These are phyloP conservation scores for Passer montanus DNA, from an alignment of 2,113 vertebrate genomes.

Conservation along the genomic window DNA sequence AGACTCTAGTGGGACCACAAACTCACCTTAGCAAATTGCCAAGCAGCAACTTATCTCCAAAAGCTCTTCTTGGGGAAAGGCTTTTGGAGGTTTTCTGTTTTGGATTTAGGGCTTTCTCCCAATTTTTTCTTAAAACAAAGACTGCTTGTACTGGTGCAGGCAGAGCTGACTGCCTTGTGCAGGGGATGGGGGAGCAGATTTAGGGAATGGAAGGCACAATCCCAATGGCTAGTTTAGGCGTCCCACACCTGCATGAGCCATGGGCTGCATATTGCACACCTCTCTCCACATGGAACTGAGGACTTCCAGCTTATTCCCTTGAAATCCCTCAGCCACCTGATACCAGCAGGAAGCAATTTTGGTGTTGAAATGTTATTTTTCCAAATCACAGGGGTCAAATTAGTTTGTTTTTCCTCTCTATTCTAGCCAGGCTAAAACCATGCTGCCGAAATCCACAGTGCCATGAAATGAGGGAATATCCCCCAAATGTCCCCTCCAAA, in stretches of 20 bases:
- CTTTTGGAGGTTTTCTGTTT: not conserved
- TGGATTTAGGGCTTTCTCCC: not conserved
- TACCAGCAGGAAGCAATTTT: not conserved
- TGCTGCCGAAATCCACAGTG: not conserved
- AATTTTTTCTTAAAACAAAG: not conserved
- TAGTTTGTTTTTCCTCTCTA: not conserved
- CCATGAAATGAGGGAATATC: not conserved
- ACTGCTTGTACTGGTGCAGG: not conserved
- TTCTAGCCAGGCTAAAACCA: not conserved
- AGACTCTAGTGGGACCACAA: not conserved
- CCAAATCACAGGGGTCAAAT: not conserved
- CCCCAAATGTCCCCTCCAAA: not conserved
- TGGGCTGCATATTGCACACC: accelerated
- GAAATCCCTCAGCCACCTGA: not conserved
- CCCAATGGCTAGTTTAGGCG: accelerated
- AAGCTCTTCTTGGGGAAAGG: not conserved
- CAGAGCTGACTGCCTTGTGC: not conserved
- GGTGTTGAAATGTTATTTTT: not conserved
- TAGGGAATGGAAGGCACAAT: not conserved
- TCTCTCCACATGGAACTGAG: not conserved
- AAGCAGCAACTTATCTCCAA: not conserved
- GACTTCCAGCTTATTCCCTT: not conserved
- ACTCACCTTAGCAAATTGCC: not conserved
- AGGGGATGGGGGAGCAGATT: not conserved
- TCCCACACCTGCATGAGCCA: not conserved